Evolutionary conservation across 2,888 invertebrate genomes (phyloP), one percentile per base, ranked within the genome.

Genomic region (Parnassius orleans): DNA sequence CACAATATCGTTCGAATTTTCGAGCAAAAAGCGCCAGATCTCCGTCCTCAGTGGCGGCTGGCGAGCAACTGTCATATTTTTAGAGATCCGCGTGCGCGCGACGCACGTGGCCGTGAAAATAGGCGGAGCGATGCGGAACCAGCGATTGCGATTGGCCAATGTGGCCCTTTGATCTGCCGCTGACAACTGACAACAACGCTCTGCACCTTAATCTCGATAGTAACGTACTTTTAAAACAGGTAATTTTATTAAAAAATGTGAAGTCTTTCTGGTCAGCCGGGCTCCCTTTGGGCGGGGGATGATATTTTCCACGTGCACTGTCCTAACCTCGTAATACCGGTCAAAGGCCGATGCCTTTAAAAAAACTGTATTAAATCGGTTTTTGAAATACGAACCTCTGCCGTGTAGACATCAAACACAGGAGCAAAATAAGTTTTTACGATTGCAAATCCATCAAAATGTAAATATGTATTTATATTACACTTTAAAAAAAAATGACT

Each of bases 181-280:
- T 87, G 86, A 84, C 87, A 81, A 85, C 90, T 90, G 89, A 90
- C 89, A 86, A 90, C 85, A 84, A 88, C 84, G 83, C 84, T 86
- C 80, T 86, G 84, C 79, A 86, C 87, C 90, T 90, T 90, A 91
- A 91, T 90, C 90, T 90, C 90, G 80, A 87, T 87, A 90, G 87
- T 89, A 88, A 87, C 84, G 84, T 90, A 85, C 90, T 89, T 90
- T 90, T 89, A 90, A 90, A 90, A 90, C 89, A 89, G 87, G 90
- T 90, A 90, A 90, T 90, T 87, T 90, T 84, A 89, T 90, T 90
- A 86, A 89, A 90, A 89, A 88, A 86, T 84, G 83, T 83, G 79
- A 75, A 84, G 81, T 84, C 86, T 89, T 87, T 84, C 84, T 83
- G 86, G 83, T 83, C 84, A 86, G 82, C 81, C 82, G 82, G 83